A percentile compares a stretch with the other conserved stretches of the same genome.
Evolutionary conservation across 2,113 vertebrate species (phyloP).

Genomic region (Strix aluco): DNA sequence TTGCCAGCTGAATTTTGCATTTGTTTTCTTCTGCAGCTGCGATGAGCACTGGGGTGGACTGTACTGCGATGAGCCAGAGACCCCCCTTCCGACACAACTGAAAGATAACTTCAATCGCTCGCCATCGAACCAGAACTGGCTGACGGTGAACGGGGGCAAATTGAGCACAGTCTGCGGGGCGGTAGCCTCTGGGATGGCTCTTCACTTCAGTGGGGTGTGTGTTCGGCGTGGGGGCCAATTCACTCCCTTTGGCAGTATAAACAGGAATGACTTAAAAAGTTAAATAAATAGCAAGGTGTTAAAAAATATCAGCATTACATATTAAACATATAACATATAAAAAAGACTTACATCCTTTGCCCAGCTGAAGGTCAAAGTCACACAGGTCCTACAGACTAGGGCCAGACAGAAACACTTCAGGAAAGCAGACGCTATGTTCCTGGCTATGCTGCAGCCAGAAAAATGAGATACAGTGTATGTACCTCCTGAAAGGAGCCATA

Average conservation of each 20-base stretch:
- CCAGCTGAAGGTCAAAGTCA: background rate
- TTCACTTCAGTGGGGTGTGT: conserved; percentile 95
- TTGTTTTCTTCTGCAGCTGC: conserved; percentile 79
- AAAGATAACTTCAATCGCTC: conserved; percentile 97
- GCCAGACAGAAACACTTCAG: background rate
- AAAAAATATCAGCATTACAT: background rate
- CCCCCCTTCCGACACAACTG: conserved; percentile 86
- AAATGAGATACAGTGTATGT: background rate
- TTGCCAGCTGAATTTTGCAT: background rate
- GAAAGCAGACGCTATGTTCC: background rate
- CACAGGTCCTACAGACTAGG: background rate
- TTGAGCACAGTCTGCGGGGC: conserved; percentile 93
- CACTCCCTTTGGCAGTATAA: accelerated
- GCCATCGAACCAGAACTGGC: conserved; percentile 91
- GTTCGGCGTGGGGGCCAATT: background rate
- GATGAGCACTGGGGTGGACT: conserved; percentile 92
- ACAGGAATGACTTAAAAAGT: background rate
- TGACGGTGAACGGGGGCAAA: conserved; percentile 90
- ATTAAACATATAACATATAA: background rate
- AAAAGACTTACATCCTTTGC: background rate
- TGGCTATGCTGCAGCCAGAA: background rate
- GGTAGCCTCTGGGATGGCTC: conserved; percentile 93
- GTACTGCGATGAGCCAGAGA: conserved; percentile 90
- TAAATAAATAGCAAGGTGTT: background rate
- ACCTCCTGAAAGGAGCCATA: background rate